These are phyloP conservation scores for Meliscaeva auricollis DNA, from an alignment of 2,888 invertebrate species.

Conservation along the genomic window DNA sequence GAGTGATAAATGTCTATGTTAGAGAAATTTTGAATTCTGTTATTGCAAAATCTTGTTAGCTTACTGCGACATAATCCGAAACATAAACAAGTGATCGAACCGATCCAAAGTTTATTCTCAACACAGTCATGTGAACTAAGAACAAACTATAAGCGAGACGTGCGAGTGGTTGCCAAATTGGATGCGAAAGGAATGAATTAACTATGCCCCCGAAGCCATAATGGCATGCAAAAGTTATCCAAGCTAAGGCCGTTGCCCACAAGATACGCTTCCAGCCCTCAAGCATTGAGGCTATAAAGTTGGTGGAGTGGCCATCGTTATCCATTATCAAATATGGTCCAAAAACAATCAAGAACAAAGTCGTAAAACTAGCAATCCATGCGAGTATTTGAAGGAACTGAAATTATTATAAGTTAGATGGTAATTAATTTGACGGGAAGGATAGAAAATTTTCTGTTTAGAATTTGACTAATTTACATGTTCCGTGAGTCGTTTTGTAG, in stretches of 20 bases:
- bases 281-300: constrained; percentile 18
- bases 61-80: constrained; percentile 56
- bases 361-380: constrained; percentile 8
- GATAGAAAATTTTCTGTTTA: too few relatives aligned
- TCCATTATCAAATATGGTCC: constrained; percentile 15
- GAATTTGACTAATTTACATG: too few relatives aligned
- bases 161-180: constrained; percentile 75
- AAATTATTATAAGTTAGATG: neutral
- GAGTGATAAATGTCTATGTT: neutral
- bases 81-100: constrained; percentile 43
- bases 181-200: constrained; percentile 69
- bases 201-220: constrained; percentile 72
- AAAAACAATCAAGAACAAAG: neutral
- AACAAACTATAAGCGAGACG: constrained; percentile 73
- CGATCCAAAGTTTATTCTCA: constrained; percentile 44
- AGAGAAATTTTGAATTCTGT: neutral
- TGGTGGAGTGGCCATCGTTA: neutral
- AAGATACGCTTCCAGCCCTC: constrained; percentile 61
- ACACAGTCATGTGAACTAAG: constrained; percentile 67
- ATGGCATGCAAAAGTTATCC: constrained; percentile 76
- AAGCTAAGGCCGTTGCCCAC: constrained; percentile 72
- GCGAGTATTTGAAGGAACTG: constrained; percentile 5
- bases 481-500: too few relatives aligned
- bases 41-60: neutral
- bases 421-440: too few relatives aligned